Conservation (phyloP, 2,113 vertebrate genomes). For the Semicossyphus pulcher region DNA sequence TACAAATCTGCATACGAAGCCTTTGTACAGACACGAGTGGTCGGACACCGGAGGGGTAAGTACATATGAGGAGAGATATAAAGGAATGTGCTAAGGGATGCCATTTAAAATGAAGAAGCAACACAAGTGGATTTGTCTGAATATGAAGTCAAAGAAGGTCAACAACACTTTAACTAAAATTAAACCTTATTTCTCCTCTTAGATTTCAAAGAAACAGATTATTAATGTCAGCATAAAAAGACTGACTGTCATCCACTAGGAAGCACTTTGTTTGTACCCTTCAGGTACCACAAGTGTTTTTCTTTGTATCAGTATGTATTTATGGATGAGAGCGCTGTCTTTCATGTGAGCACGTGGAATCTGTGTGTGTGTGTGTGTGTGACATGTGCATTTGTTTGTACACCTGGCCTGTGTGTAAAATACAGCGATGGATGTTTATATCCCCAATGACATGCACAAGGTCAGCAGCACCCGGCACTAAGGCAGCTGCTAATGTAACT, state of each 20-base stretch:
- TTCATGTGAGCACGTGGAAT: constrained; percentile 6
- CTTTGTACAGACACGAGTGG: neutral
- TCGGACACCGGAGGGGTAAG: neutral
- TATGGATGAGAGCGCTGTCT: neutral
- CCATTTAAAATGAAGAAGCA: neutral
- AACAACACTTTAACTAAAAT: neutral
- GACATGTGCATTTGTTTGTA: constrained; percentile 38
- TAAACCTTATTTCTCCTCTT: too few relatives aligned
- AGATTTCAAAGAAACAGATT: neutral
- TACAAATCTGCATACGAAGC: neutral
- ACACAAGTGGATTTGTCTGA: neutral
- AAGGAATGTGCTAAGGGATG: neutral
- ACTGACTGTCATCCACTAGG: neutral
- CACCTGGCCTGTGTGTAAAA: constrained; percentile 44
- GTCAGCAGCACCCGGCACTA: constrained; percentile 55
- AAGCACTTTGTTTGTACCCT: neutral
- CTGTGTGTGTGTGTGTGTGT: neutral
- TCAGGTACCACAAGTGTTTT: neutral
- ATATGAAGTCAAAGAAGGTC: neutral
- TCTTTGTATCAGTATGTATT: neutral
- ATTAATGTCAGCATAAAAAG: neutral
- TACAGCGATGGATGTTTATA: constrained; percentile 49
- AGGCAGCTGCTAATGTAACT: constrained; percentile 45
- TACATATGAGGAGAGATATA: neutral
- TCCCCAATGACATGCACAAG: constrained; percentile 71